phyloP scores from a whole-genome alignment of 2,888 invertebrate genomes.

The Belgica antarctica region DNA sequence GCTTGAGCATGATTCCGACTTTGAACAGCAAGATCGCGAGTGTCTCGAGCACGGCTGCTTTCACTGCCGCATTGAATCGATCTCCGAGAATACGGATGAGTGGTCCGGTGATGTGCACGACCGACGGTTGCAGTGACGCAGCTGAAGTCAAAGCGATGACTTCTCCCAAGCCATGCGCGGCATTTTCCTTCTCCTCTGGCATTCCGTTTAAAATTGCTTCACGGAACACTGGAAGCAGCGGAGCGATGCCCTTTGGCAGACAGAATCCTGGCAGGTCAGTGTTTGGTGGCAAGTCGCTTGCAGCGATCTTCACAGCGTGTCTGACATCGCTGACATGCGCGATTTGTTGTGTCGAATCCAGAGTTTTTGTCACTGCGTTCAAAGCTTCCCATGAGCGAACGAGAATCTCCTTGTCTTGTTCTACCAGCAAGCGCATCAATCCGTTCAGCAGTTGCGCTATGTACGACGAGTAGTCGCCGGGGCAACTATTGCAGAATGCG shows the following conservation, averaged over 20 bases:
- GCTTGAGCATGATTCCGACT: slow-evolving; percentile 92
- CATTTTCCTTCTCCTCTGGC: slow-evolving; percentile 93
- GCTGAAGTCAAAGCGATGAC: slow-evolving; percentile 67
- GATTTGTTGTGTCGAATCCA: slow-evolving; percentile 81
- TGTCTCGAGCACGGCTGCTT: slow-evolving; percentile 93
- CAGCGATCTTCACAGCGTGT: slow-evolving; percentile 67
- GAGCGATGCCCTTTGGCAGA: slow-evolving; percentile 89
- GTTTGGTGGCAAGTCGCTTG: slow-evolving; percentile 57
- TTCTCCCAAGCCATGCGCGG: slow-evolving; percentile 84
- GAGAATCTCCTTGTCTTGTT: slow-evolving; percentile 75
- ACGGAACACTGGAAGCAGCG: slow-evolving; percentile 90
- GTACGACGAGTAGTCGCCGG: slow-evolving; percentile 82
- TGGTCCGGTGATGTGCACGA: slow-evolving; percentile 96
- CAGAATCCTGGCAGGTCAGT: slow-evolving; percentile 88
- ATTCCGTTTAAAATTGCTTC: slow-evolving; percentile 94
- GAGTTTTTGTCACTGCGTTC: slow-evolving; percentile 80
- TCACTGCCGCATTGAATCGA: slow-evolving; percentile 89
- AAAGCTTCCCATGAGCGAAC: slow-evolving; percentile 90
- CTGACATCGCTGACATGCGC: slow-evolving; percentile 85
- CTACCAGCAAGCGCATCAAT: slow-evolving; percentile 79
- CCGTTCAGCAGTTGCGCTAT: slow-evolving; percentile 85
- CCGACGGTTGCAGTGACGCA: slow-evolving; percentile 87
- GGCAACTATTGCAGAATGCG: slow-evolving; percentile 85
- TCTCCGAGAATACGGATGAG: slow-evolving; percentile 96
- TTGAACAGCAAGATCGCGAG: slow-evolving; percentile 87